Conservation (phyloP, 2,888 invertebrate genomes). For the Drosophila percnosoma region DNA sequence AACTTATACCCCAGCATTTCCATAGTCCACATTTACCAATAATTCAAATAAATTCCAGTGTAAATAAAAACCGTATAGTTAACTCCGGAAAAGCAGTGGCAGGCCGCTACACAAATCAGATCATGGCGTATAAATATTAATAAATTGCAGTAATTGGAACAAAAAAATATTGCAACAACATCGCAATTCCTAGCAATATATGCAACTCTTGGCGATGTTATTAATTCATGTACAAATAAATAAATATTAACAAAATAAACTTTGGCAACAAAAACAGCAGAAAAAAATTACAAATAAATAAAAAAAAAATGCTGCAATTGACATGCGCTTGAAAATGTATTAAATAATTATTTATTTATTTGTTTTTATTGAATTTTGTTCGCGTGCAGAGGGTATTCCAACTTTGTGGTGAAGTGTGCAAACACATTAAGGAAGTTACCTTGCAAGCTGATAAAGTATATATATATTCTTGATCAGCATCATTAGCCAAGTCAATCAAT, state of each 20-base stretch:
- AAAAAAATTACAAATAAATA: not conserved
- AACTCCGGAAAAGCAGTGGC: slow-evolving; percentile 32
- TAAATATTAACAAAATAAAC: slow-evolving; percentile 49
- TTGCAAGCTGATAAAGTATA: not conserved
- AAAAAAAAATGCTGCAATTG: slow-evolving; percentile 23
- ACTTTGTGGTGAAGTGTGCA: not conserved
- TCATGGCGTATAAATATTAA: slow-evolving; percentile 20
- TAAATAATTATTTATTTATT: slow-evolving; percentile 59
- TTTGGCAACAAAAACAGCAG: not conserved
- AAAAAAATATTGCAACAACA: slow-evolving; percentile 1
- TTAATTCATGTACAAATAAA: slow-evolving; percentile 49
- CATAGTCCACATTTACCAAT: slow-evolving; percentile 12
- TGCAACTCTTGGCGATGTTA: slow-evolving; percentile 27
- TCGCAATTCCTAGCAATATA: slow-evolving; percentile 8
- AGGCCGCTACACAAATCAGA: slow-evolving; percentile 34
- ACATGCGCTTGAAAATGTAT: slow-evolving; percentile 51
- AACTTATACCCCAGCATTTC: not conserved
- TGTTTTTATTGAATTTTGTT: not conserved
- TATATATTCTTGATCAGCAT: not conserved
- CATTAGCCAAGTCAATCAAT: not conserved
- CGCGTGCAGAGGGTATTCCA: not conserved
- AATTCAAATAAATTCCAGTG: slow-evolving; percentile 15
- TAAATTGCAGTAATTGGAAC: slow-evolving; percentile 15
- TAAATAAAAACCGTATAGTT: slow-evolving; percentile 35
- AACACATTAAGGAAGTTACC: not conserved